Conservation (phyloP, 2,888 invertebrate species). For the Anoncus sp. region DNA sequence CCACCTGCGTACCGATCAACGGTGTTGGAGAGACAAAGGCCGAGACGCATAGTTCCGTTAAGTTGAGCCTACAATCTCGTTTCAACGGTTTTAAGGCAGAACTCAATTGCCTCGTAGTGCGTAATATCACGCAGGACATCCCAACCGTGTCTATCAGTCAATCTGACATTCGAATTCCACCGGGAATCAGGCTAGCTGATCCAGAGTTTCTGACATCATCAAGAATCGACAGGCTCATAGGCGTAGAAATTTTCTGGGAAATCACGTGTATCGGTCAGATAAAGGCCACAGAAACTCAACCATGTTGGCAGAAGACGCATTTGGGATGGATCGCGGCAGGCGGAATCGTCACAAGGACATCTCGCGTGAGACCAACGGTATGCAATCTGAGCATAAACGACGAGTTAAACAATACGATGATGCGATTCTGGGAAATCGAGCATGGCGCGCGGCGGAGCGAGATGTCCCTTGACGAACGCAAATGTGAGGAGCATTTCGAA, state of each 20-base stretch:
- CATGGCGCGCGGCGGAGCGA: slow-evolving; percentile 33
- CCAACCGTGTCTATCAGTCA: slow-evolving; percentile 27
- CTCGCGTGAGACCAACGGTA: neutral
- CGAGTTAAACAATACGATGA: neutral
- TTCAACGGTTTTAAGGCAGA: slow-evolving; percentile 23
- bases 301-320: slow-evolving; percentile 37
- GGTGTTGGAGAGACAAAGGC: slow-evolving; percentile 7
- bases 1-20: slow-evolving; percentile 8
- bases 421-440: slow-evolving; percentile 49
- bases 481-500: slow-evolving; percentile 41
- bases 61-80: slow-evolving; percentile 1
- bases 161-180: slow-evolving; percentile 29
- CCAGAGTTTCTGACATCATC: slow-evolving; percentile 25
- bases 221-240: slow-evolving; percentile 52
- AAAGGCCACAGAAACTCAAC: slow-evolving; percentile 23
- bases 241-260: slow-evolving; percentile 49
- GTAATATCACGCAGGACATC: slow-evolving; percentile 46
- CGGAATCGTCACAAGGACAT: neutral
- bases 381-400: slow-evolving; percentile 16
- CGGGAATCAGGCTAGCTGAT: slow-evolving; percentile 52
- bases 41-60: neutral
- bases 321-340: slow-evolving; percentile 60
- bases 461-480: neutral
- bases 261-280: slow-evolving; percentile 34
- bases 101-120: slow-evolving; percentile 47